A percentile compares a stretch with the other conserved stretches of the same genome.
Evolutionary conservation across 1,140 invertebrate genomes (phyloP).

Genomic region (Diuraphis noxia): DNA sequence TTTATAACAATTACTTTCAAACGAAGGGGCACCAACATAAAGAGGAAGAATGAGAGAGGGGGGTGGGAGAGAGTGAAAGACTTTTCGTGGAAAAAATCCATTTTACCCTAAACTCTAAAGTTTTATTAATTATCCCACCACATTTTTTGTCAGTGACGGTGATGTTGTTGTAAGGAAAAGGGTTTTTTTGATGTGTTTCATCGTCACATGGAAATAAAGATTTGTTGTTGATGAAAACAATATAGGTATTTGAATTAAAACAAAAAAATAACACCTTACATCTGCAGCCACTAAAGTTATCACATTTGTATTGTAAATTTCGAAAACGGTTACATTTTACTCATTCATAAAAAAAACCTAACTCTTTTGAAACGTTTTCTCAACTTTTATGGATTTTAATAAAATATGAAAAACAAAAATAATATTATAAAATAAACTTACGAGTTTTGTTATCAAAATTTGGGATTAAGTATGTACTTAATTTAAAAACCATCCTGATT

Average conservation of each 20-base stretch:
- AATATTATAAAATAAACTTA: neutral
- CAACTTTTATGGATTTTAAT: neutral
- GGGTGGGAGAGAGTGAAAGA: neutral
- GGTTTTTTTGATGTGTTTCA: neutral
- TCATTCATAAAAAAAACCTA: neutral
- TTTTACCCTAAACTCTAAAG: neutral
- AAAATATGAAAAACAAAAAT: neutral
- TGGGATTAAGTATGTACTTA: neutral
- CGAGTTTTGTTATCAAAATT: neutral
- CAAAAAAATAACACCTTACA: neutral
- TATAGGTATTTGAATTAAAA: neutral
- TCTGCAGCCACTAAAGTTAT: neutral
- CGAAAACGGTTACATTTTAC: neutral
- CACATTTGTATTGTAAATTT: neutral
- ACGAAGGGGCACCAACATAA: neutral
- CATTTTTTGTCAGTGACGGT: neutral
- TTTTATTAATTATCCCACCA: neutral
- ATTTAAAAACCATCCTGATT: neutral
- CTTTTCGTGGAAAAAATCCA: neutral
- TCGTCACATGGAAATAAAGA: neutral
- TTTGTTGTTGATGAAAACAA: constrained; percentile 4
- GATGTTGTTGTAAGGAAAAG: neutral
- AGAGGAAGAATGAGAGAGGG: neutral
- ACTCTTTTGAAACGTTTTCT: neutral
- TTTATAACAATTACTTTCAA: neutral